A percentile compares a stretch with the other conserved stretches of the same genome.
These are phyloP conservation scores for Lepidurus couesii DNA, from an alignment of 1,140 invertebrate species.

Conservation along the genomic window DNA sequence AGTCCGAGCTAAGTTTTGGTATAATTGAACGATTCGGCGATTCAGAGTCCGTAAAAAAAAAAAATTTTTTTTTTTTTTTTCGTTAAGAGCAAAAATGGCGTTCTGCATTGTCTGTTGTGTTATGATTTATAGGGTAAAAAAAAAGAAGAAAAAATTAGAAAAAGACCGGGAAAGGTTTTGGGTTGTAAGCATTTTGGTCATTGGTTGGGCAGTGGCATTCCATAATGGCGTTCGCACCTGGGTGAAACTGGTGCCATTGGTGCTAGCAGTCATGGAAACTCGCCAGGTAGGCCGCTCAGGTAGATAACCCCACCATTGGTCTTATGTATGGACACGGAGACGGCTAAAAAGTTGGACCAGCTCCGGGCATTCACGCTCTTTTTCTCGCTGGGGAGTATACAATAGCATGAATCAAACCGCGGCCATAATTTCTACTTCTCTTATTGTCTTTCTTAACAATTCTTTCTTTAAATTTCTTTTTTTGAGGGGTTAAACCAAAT, in stretches of 20 bases:
- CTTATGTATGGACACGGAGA: not conserved
- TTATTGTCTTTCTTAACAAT: not conserved
- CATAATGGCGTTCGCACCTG: slow-evolving; percentile 17
- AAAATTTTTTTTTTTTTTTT: not conserved
- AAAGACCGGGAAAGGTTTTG: not conserved
- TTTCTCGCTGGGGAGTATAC: not conserved
- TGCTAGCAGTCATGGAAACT: slow-evolving; percentile 15
- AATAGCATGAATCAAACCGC: not conserved
- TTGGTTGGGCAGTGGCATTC: slow-evolving; percentile 15
- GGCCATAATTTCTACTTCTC: not conserved
- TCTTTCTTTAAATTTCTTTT: too few relatives aligned
- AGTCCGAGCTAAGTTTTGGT: not conserved
- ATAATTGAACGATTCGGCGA: slow-evolving; percentile 14
- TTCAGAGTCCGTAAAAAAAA: not conserved
- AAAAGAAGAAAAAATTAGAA: not conserved
- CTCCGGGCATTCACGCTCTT: not conserved
- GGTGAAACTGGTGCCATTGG: slow-evolving; percentile 9
- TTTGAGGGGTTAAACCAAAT: too few relatives aligned
- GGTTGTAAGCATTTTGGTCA: not conserved
- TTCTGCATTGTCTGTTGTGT: slow-evolving; percentile 12
- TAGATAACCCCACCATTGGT: slow-evolving; percentile 9
- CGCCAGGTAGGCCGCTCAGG: slow-evolving; percentile 20
- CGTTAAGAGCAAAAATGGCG: not conserved
- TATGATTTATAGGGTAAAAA: not conserved
- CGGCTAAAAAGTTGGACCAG: not conserved